Evolutionary conservation across 2,113 vertebrate species (phyloP).

Genomic region (Cephalopterus ornatus): DNA sequence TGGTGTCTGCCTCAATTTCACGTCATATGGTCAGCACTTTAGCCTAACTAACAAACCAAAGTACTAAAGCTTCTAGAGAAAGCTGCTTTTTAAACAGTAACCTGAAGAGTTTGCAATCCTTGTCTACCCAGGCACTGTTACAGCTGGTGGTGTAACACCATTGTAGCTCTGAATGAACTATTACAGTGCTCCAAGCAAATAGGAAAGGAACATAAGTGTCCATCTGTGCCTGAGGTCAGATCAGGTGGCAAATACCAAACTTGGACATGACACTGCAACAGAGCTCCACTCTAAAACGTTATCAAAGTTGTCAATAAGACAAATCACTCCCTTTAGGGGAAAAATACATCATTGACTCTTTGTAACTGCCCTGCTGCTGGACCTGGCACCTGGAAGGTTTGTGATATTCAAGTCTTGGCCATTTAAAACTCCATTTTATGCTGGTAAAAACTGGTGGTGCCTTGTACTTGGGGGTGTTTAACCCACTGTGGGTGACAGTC

Average conservation of each 20-base stretch:
- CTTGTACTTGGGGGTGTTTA: not conserved
- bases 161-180: not conserved
- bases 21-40: not conserved
- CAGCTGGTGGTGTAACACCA: not conserved
- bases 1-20: not conserved
- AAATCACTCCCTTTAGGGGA: not conserved
- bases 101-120: not conserved
- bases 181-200: rapidly evolving
- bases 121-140: not conserved
- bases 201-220: not conserved
- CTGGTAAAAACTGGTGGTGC: not conserved
- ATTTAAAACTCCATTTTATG: not conserved
- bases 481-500: not conserved
- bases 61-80: not conserved
- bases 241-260: not conserved
- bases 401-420: not conserved
- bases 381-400: not conserved
- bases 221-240: not conserved
- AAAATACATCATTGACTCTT: not conserved
- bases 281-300: not conserved
- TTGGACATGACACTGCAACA: too few species aligned
- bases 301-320: not conserved
- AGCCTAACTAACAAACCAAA: not conserved
- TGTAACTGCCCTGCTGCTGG: not conserved
- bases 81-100: not conserved